These are phyloP conservation scores for Centropristis striata DNA, from an alignment of 2,113 vertebrate genomes.

Conservation along the genomic window DNA sequence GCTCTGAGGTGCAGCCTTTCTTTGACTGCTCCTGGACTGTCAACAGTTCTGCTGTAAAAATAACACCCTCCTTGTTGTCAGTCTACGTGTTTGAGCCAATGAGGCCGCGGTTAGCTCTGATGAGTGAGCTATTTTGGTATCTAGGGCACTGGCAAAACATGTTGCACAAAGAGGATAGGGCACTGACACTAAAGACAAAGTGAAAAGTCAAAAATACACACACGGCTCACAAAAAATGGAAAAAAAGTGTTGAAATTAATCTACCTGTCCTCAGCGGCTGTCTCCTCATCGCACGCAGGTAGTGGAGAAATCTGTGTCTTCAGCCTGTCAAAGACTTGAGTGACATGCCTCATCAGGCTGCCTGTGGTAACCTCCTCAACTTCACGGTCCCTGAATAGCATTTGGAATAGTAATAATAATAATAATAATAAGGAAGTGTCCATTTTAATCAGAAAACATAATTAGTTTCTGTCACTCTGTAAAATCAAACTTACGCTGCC, in stretches of 20 bases:
- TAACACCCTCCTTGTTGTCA: slow-evolving; percentile 33
- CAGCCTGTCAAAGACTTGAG: slow-evolving; percentile 30
- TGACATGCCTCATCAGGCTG: slow-evolving; percentile 46
- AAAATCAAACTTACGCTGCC: slow-evolving; percentile 43
- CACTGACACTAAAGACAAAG: slow-evolving; percentile 11
- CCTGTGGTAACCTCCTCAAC: neutral
- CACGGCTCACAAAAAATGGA: neutral
- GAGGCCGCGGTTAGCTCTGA: neutral
- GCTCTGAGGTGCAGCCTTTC: slow-evolving; percentile 21
- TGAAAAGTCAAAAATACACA: slow-evolving; percentile 33
- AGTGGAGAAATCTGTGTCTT: slow-evolving; percentile 28
- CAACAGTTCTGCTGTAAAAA: slow-evolving; percentile 9
- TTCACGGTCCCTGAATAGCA: slow-evolving; percentile 38
- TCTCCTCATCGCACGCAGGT: slow-evolving; percentile 4
- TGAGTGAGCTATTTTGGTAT: slow-evolving; percentile 39
- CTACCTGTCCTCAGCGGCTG: slow-evolving; percentile 48
- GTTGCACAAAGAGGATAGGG: slow-evolving; percentile 8
- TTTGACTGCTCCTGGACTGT: slow-evolving; percentile 10
- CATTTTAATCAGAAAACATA: neutral
- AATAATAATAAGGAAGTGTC: neutral
- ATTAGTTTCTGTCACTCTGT: neutral
- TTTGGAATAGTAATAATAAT: neutral
- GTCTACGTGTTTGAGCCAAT: neutral
- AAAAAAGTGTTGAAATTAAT: neutral
- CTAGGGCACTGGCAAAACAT: slow-evolving; percentile 30